Conservation (phyloP, 2,888 invertebrate genomes). For the Mamestra brassicae region DNA sequence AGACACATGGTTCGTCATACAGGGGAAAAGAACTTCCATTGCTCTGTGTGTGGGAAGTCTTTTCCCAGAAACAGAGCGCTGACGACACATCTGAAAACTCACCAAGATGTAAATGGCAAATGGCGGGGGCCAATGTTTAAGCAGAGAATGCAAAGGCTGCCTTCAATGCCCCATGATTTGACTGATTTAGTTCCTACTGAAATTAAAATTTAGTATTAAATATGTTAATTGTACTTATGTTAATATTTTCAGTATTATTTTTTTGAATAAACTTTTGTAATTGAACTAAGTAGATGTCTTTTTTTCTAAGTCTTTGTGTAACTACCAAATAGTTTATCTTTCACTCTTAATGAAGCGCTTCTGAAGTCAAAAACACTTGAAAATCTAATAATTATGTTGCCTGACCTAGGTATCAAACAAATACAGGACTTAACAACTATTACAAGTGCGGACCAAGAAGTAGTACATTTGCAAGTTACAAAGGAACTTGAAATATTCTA, state of each 20-base stretch:
- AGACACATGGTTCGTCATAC: constrained; percentile 85
- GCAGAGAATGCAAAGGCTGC: constrained; percentile 71
- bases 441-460: not conserved
- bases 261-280: constrained; percentile 59
- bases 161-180: constrained; percentile 77
- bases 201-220: constrained; percentile 47
- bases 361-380: not conserved
- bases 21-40: constrained; percentile 81
- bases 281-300: not conserved
- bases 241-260: constrained; percentile 56
- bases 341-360: not conserved
- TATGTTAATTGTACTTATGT: constrained; percentile 17
- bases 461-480: not conserved
- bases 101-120: constrained; percentile 79
- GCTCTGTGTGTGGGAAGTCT: constrained; percentile 80
- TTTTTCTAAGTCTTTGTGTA: not conserved
- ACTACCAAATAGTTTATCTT: not conserved
- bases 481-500: not conserved
- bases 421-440: not conserved
- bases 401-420: not conserved
- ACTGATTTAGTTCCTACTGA: constrained; percentile 67
- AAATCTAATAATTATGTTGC: not conserved
- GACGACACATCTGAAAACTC: constrained; percentile 80
- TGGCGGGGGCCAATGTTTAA: constrained; percentile 78
- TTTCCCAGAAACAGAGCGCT: constrained; percentile 81